Evolutionary conservation across 2,888 invertebrate genomes (phyloP).

Genomic region (Apamea epomidion): DNA sequence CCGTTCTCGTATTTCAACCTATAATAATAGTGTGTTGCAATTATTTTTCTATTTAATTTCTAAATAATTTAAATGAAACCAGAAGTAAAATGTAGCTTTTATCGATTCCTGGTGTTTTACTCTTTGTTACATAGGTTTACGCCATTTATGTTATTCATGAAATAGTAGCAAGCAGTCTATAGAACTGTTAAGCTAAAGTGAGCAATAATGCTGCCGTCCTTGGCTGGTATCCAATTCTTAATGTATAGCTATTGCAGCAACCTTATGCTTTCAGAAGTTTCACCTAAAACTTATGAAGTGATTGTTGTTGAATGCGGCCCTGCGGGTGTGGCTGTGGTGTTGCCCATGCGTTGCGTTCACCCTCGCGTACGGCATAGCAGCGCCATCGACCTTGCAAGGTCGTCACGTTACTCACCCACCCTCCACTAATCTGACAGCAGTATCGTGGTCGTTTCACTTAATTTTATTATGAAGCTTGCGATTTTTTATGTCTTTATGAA

Average conservation of each 20-base stretch:
- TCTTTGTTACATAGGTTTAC: constrained; percentile 6
- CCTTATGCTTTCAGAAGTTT: constrained; percentile 57
- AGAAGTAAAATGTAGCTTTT: neutral
- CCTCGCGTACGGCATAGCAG: constrained; percentile 69
- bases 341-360: constrained; percentile 67
- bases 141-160: constrained; percentile 21
- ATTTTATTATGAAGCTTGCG: constrained; percentile 65
- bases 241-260: constrained; percentile 49
- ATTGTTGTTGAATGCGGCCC: constrained; percentile 60
- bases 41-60: neutral
- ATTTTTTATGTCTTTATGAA: constrained; percentile 25
- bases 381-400: constrained; percentile 84
- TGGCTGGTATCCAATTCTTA: constrained; percentile 61
- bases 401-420: constrained; percentile 63
- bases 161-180: constrained; percentile 11
- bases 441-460: constrained; percentile 68
- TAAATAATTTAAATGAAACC: neutral
- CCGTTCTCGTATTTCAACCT: neutral
- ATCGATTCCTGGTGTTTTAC: neutral
- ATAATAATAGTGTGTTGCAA: neutral
- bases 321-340: constrained; percentile 57
- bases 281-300: constrained; percentile 45
- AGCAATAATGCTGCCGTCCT: constrained; percentile 47
- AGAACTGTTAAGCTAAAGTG: constrained; percentile 33
- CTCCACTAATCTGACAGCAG: constrained; percentile 66